Percentiles rank a stretch among this genome's conserved stretches.
phyloP scores from a whole-genome alignment of 2,888 invertebrate species.

The Platynereis dumerilii region DNA sequence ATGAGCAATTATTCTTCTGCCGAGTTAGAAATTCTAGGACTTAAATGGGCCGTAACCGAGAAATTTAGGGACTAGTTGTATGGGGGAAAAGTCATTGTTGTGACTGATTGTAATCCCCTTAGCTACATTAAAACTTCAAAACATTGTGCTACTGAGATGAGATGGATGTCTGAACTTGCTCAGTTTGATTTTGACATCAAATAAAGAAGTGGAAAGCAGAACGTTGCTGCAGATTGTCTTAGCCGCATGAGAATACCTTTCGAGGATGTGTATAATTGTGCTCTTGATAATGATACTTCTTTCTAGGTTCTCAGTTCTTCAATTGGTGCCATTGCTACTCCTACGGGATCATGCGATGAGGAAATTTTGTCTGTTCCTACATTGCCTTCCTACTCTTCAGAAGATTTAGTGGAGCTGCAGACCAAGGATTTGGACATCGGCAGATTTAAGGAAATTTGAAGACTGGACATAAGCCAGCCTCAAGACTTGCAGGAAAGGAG shows the following conservation, averaged over 20 bases:
- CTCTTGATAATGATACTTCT: background rate
- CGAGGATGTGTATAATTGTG: background rate
- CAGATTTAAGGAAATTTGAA: too few relatives aligned
- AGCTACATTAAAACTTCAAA: background rate
- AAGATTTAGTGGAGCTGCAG: too few relatives aligned
- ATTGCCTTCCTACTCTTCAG: too few relatives aligned
- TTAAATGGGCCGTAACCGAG: slow-evolving; percentile 2
- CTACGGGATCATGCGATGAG: too few relatives aligned
- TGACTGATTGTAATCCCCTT: slow-evolving; percentile 8
- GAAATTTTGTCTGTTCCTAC: too few relatives aligned
- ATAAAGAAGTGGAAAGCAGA: background rate
- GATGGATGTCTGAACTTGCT: slow-evolving; percentile 7
- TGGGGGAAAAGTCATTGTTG: slow-evolving; percentile 7
- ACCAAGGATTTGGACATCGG: too few relatives aligned
- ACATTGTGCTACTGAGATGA: background rate
- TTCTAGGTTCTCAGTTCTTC: background rate
- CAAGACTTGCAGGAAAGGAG: too few relatives aligned
- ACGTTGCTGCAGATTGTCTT: slow-evolving; percentile 10
- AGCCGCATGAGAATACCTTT: background rate
- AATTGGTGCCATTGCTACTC: too few relatives aligned
- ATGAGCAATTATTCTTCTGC: slow-evolving; percentile 20
- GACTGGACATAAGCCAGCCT: too few relatives aligned
- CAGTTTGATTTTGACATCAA: slow-evolving; percentile 11
- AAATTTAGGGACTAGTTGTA: slow-evolving; percentile 11
- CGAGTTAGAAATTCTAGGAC: slow-evolving; percentile 17